Base-by-base conservation (phyloP, 30 jellyfish, hydroid and myxozoan genomes). In the Sanderia malayensis region DNA sequence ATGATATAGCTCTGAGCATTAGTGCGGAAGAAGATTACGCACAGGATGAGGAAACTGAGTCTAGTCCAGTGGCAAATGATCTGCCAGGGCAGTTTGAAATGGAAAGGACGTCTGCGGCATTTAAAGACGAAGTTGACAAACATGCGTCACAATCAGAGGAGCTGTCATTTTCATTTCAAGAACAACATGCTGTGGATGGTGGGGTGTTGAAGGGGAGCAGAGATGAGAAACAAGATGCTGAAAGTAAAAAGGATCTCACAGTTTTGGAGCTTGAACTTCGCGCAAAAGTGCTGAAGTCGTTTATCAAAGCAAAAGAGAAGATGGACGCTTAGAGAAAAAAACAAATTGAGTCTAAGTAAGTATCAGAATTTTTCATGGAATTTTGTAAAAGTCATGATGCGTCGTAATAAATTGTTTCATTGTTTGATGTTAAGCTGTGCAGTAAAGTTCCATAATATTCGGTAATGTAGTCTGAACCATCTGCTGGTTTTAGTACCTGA, bases 401-500 rank as follows among this genome's bases (percentile, higher is more conserved):
- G n/a, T n/a, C n/a, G 10, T 64, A 34, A 29, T 60, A 75, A 7
- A 57, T 45, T 6, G 98, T 84, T 18, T 92, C 86, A 80, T 92
- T 92, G 55, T 84, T 79, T 33, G 82, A 44, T 2, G 86, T 13
- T 24, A 78, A 46, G 34, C 30, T 80, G 19, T 64, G 67, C 53
- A 84, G 60, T 32, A 95, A 74, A 28, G 81, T 80, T 11, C 96
- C 98, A 84, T 77, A 92, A 73, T 76, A 92, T 37, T 75, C 88
- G 61, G 84, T 84, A 0, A 34, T 69, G 61, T 83, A 92, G 33
- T 92, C 98, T 15, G 98, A 92, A 7, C 98, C 98, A 84, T 92
- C 98, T 2, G 98, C 98, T 25, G 98, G 98, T 70, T 84, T 84
- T 20, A 92, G 82, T 24, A 92, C 87, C 95, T 92, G 77, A 31